phyloP scores from a whole-genome alignment of 2,797 vertebrate genomes.

The Borostomias antarcticus region DNA sequence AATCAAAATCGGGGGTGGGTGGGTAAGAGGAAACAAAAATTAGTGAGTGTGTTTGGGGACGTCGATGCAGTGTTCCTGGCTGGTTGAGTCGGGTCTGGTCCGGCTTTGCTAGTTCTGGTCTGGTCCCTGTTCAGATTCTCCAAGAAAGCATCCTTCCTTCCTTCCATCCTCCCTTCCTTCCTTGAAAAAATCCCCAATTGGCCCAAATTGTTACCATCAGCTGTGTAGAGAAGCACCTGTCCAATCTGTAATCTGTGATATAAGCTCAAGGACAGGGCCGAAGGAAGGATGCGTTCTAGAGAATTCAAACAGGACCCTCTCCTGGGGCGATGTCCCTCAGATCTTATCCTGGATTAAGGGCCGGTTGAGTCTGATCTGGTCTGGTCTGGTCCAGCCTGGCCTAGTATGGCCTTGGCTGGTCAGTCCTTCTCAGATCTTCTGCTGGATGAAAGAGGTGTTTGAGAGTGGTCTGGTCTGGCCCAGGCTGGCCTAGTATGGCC shows the following conservation, averaged over 20 bases:
- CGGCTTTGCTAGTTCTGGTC: too few species aligned
- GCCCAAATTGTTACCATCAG: background rate
- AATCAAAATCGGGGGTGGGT: slow-evolving; percentile 38
- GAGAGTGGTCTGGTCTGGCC: too few species aligned
- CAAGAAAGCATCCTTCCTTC: background rate
- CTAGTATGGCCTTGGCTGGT: background rate
- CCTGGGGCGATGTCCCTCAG: background rate
- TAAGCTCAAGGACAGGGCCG: background rate
- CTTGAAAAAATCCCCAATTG: background rate
- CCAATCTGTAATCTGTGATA: background rate
- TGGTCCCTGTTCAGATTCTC: slow-evolving; percentile 28
- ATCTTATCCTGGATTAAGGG: slow-evolving; percentile 1
- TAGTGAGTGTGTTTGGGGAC: slow-evolving; percentile 50
- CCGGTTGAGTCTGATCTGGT: background rate
- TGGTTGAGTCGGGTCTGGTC: slow-evolving; percentile 54
- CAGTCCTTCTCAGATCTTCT: too few species aligned
- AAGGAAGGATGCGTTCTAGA: background rate
- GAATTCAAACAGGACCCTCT: background rate
- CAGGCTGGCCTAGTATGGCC: background rate
- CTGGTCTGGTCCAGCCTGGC: background rate
- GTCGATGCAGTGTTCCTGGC: slow-evolving; percentile 50
- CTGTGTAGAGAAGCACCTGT: too few species aligned
- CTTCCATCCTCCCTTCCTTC: background rate
- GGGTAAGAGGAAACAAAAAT: slow-evolving; percentile 34
- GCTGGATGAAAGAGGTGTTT: too few species aligned